Evolutionary conservation across 2,797 vertebrate genomes (phyloP).

Genomic region (Tauraco hartlaubi): DNA sequence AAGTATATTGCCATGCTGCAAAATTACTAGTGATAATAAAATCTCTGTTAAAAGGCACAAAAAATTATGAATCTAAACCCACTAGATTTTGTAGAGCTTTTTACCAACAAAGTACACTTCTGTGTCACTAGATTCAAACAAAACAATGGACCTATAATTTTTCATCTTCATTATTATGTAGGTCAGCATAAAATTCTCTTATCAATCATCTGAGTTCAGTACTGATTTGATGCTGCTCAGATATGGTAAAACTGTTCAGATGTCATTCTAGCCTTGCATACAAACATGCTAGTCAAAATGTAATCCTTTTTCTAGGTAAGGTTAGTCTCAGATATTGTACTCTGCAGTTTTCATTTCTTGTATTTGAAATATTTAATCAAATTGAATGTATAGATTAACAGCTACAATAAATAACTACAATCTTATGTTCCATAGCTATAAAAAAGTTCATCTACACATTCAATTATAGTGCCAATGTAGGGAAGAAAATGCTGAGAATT

Average conservation of each 20-base stretch:
- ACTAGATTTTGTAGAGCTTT: neutral
- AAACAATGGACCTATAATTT: neutral
- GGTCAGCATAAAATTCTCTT: neutral
- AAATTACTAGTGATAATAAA: neutral
- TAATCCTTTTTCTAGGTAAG: neutral
- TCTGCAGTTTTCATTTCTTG: neutral
- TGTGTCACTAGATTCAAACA: neutral
- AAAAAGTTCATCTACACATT: neutral
- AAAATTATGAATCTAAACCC: neutral
- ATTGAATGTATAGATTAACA: neutral
- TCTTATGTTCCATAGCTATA: neutral
- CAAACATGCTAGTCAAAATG: neutral
- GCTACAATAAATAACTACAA: neutral
- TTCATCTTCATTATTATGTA: neutral
- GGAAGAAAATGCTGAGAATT: neutral
- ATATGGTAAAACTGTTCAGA: neutral
- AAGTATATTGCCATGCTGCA: neutral
- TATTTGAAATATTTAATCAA: neutral
- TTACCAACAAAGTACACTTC: neutral
- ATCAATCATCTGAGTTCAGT: neutral
- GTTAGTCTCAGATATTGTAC: neutral
- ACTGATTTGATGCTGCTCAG: neutral
- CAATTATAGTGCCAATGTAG: neutral
- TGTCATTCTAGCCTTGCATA: neutral
- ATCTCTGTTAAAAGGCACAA: neutral